These are phyloP conservation scores for Podarcis lilfordi DNA, from an alignment of 2,797 vertebrate genomes.

Conservation along the genomic window DNA sequence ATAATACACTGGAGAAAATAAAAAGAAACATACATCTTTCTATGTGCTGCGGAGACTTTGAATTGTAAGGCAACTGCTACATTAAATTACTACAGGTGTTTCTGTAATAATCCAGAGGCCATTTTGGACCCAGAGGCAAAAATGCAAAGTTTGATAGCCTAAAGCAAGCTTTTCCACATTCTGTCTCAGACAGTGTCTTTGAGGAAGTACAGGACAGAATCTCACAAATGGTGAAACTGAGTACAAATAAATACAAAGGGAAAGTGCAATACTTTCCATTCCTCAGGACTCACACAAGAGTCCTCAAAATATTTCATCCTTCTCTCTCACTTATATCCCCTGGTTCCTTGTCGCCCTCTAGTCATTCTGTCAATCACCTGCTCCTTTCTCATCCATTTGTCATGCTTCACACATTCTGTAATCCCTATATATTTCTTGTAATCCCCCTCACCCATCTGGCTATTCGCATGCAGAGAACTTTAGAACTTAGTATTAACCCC, in stretches of 20 bases:
- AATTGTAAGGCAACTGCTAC: neutral
- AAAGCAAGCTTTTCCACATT: neutral
- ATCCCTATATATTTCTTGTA: constrained; percentile 9
- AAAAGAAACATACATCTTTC: neutral
- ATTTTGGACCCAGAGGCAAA: constrained; percentile 19
- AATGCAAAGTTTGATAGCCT: constrained; percentile 22
- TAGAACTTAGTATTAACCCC: neutral
- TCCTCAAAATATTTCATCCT: neutral
- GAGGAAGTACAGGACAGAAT: constrained; percentile 1
- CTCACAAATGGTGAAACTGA: neutral
- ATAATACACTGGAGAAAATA: neutral
- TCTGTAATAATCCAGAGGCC: constrained; percentile 12
- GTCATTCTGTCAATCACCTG: constrained; percentile 19
- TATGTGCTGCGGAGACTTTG: neutral
- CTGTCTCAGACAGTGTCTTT: neutral
- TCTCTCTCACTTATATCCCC: constrained; percentile 11
- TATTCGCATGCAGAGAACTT: neutral
- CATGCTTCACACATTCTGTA: neutral
- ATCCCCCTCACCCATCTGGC: neutral
- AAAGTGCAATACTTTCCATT: neutral
- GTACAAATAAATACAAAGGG: neutral
- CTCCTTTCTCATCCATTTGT: constrained; percentile 11
- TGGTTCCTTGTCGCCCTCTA: constrained; percentile 5
- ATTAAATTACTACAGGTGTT: constrained; percentile 9
- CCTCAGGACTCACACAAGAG: neutral